Evolutionary conservation across 1,140 invertebrate species (phyloP).

Genomic region (Schlechtendalia chinensis): DNA sequence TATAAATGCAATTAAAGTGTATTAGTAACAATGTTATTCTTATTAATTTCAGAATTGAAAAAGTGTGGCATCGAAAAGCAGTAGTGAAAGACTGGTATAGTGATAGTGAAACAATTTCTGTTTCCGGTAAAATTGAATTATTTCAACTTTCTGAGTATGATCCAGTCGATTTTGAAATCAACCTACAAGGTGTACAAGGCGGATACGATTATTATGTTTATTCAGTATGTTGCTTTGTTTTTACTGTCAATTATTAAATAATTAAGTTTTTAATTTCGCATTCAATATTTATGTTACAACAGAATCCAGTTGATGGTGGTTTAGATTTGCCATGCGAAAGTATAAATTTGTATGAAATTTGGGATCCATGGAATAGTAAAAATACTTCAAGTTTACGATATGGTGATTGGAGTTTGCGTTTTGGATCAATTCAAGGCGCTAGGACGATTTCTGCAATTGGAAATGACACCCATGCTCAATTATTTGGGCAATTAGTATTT

Average conservation of each 20-base stretch:
- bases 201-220: conserved; percentile 79
- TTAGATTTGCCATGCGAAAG: conserved; percentile 85
- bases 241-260: not conserved
- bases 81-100: conserved; percentile 84
- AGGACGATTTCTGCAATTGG: conserved; percentile 60
- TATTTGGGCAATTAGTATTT: conserved; percentile 81
- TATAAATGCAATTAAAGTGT: not conserved
- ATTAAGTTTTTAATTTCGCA: not conserved
- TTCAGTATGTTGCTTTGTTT: conserved; percentile 61
- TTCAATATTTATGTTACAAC: conserved; percentile 50
- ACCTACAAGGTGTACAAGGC: conserved; percentile 70
- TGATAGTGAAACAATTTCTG: conserved; percentile 65
- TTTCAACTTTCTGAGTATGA: conserved; percentile 83
- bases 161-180: conserved; percentile 73
- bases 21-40: not conserved
- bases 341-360: conserved; percentile 75
- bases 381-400: conserved; percentile 3
- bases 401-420: conserved; percentile 40
- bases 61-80: conserved; percentile 75
- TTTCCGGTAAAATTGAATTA: conserved; percentile 76
- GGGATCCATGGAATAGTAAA: conserved; percentile 66
- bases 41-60: conserved; percentile 59
- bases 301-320: conserved; percentile 76
- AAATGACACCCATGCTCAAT: conserved; percentile 79
- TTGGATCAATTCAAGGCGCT: conserved; percentile 30